phyloP scores from a whole-genome alignment of 2,888 invertebrate species.

The Cephalotes varians region DNA sequence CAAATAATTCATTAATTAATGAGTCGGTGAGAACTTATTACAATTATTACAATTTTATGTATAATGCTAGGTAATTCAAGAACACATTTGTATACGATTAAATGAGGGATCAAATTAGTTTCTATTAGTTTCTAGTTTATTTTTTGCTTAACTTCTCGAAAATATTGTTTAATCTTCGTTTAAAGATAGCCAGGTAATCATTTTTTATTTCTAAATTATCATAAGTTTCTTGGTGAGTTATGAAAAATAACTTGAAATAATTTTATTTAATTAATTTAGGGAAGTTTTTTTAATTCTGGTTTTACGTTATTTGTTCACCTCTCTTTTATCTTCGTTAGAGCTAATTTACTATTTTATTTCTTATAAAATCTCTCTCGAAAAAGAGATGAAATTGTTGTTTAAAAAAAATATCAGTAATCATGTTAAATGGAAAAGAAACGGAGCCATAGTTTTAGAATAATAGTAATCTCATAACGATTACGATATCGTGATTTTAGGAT shows the following conservation, averaged over 20 bases:
- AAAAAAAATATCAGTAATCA: not conserved
- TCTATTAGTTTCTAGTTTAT: slow-evolving; percentile 42
- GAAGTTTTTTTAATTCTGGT: not conserved
- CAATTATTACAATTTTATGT: slow-evolving; percentile 48
- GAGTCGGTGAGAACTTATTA: slow-evolving; percentile 42
- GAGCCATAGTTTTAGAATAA: too few species aligned
- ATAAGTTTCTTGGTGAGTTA: not conserved
- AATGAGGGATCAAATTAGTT: slow-evolving; percentile 55
- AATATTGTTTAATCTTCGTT: not conserved
- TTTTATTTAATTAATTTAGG: not conserved
- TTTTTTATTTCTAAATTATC: not conserved
- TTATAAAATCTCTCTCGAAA: not conserved
- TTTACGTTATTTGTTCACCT: not conserved
- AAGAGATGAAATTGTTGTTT: not conserved
- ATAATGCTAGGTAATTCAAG: slow-evolving; percentile 60
- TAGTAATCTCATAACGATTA: not conserved
- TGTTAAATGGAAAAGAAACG: slow-evolving; percentile 1
- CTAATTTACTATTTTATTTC: not conserved
- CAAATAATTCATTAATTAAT: slow-evolving; percentile 81
- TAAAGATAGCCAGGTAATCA: not conserved
- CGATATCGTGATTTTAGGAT: not conserved
- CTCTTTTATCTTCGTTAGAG: not conserved
- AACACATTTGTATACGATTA: slow-evolving; percentile 30
- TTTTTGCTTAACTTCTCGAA: not conserved
- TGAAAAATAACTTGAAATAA: slow-evolving; percentile 17